Conservation (phyloP, 2,797 vertebrate genomes). For the Echeneis naucrates region DNA sequence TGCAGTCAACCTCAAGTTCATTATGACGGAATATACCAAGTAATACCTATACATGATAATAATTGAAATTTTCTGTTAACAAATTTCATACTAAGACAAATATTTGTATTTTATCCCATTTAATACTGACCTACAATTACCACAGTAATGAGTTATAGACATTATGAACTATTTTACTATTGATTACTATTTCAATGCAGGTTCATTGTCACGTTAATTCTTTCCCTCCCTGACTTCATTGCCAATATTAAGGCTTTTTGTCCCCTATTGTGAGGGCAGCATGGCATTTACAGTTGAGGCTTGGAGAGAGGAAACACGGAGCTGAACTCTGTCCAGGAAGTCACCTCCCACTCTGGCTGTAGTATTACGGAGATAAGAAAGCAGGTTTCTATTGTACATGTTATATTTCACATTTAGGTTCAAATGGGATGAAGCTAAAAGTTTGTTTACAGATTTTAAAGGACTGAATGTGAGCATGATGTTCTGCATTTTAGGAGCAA, state of each 20-base stretch:
- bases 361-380: constrained; percentile 69
- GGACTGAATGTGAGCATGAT: constrained; percentile 4
- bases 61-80: neutral
- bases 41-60: neutral
- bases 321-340: constrained; percentile 70
- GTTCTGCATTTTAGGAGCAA: neutral
- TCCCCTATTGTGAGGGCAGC: constrained; percentile 40
- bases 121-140: neutral
- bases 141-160: neutral
- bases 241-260: constrained; percentile 24
- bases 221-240: constrained; percentile 2
- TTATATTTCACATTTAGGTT: constrained; percentile 23
- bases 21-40: neutral
- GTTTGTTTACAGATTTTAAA: constrained; percentile 19
- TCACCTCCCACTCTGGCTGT: constrained; percentile 65
- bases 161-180: neutral
- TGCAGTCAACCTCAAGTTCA: neutral
- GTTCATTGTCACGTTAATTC: neutral
- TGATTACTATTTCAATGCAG: neutral
- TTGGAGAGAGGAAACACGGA: constrained; percentile 67
- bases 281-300: constrained; percentile 42
- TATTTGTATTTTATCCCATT: neutral
- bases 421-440: neutral
- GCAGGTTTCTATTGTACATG: constrained; percentile 39
- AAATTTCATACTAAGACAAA: neutral